Percentiles rank a stretch among this genome's conserved stretches.
These are phyloP conservation scores for Cirrhinus molitorella DNA, from an alignment of 2,797 vertebrate genomes.

Conservation along the genomic window DNA sequence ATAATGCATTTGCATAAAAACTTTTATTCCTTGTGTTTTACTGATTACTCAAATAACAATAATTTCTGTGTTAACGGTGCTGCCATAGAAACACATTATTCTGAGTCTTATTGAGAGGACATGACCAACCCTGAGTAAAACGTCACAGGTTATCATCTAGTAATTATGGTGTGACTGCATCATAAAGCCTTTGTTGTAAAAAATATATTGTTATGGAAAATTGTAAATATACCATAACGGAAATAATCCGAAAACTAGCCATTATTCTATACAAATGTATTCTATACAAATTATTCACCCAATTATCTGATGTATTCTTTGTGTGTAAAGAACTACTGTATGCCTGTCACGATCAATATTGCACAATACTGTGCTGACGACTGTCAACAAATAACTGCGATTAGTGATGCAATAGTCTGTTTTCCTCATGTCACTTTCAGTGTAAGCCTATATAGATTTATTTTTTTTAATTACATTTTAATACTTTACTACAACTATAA, in stretches of 20 bases:
- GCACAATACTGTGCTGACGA: background rate
- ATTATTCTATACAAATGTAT: background rate
- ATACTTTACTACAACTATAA: background rate
- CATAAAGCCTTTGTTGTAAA: constrained; percentile 1
- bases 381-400: background rate
- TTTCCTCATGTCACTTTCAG: background rate
- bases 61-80: background rate
- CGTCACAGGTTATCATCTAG: background rate
- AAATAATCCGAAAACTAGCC: background rate
- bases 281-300: background rate
- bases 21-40: background rate
- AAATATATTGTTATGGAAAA: too few species aligned
- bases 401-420: background rate
- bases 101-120: background rate
- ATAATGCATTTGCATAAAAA: background rate
- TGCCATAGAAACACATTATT: background rate
- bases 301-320: background rate
- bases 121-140: too few species aligned
- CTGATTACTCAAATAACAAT: background rate
- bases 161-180: background rate
- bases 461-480: background rate
- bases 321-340: too few species aligned
- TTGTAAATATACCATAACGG: too few species aligned
- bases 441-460: background rate
- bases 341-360: background rate